A percentile compares a stretch with the other conserved stretches of the same genome.
Conservation (phyloP, 2,113 vertebrate species). For the Pantherophis guttatus region DNA sequence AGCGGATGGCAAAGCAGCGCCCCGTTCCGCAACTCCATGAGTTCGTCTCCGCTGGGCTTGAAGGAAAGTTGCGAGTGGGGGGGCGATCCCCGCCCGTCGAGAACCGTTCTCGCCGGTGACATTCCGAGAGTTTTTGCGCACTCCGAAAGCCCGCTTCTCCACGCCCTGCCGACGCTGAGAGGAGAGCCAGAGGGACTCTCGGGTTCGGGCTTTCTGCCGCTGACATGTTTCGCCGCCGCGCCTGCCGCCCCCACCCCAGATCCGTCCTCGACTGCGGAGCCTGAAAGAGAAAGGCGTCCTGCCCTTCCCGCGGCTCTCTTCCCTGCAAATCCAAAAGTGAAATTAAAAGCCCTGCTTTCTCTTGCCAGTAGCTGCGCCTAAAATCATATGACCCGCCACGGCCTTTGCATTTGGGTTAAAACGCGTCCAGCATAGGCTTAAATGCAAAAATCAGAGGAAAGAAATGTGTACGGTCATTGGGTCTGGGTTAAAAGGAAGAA, state of each 20-base stretch:
- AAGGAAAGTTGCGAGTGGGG: neutral
- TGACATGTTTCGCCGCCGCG: neutral
- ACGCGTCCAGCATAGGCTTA: conserved; percentile 47
- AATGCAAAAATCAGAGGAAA: conserved; percentile 14
- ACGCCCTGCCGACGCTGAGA: neutral
- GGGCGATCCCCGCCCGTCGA: neutral
- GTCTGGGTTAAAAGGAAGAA: neutral
- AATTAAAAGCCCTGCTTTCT: conserved; percentile 63
- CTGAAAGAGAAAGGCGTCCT: neutral
- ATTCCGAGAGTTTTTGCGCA: neutral
- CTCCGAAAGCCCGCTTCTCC: neutral
- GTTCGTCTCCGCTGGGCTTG: neutral
- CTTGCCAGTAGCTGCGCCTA: conserved; percentile 51
- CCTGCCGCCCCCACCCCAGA: neutral
- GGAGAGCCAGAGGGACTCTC: conserved; percentile 3
- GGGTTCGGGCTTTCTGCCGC: conserved; percentile 32
- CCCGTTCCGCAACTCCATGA: neutral
- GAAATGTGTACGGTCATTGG: neutral
- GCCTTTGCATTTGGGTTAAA: conserved; percentile 46
- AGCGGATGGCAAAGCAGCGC: neutral
- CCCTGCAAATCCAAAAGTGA: conserved; percentile 76
- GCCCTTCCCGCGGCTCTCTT: conserved; percentile 37
- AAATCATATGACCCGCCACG: conserved; percentile 48
- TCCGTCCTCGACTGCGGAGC: neutral
- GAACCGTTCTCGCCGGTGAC: neutral